phyloP scores from a whole-genome alignment of 1,140 invertebrate genomes.

The Danaus plexippus region DNA sequence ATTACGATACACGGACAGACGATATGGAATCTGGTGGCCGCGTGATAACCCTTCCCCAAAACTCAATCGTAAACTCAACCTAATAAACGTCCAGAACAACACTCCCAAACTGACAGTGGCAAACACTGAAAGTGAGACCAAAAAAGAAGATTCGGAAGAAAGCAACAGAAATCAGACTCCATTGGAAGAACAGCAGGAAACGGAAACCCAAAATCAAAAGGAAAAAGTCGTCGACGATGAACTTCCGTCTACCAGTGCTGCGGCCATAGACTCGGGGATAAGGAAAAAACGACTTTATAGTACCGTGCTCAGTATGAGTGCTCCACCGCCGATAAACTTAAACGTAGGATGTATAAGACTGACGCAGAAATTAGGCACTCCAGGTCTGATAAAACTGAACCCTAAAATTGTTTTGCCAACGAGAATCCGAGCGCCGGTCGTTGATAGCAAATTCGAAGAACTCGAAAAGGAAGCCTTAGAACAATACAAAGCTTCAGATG shows the following conservation, averaged over 20 bases:
- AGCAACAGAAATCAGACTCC: constrained; percentile 21
- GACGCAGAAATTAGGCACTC: constrained; percentile 45
- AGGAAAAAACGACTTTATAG: constrained; percentile 61
- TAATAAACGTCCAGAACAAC: constrained; percentile 12
- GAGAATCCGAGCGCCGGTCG: constrained; percentile 39
- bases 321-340: constrained; percentile 40
- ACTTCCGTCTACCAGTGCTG: constrained; percentile 46
- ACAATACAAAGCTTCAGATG: constrained; percentile 67
- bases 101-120: constrained; percentile 6
- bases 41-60: constrained; percentile 38
- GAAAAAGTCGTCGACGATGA: constrained; percentile 38
- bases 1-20: constrained; percentile 36
- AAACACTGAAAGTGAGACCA: constrained; percentile 22
- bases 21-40: constrained; percentile 53
- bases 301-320: constrained; percentile 59
- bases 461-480: constrained; percentile 67
- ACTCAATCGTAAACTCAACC: constrained; percentile 22
- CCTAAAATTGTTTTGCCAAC: constrained; percentile 51
- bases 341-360: constrained; percentile 42
- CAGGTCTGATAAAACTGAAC: constrained; percentile 55
- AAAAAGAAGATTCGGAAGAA: constrained; percentile 23
- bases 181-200: constrained; percentile 14
- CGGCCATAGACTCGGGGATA: constrained; percentile 33
- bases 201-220: constrained; percentile 25
- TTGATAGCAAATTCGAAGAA: constrained; percentile 62